Evolutionary conservation across 2,888 invertebrate species (phyloP).

Genomic region (Drosophila rubida): DNA sequence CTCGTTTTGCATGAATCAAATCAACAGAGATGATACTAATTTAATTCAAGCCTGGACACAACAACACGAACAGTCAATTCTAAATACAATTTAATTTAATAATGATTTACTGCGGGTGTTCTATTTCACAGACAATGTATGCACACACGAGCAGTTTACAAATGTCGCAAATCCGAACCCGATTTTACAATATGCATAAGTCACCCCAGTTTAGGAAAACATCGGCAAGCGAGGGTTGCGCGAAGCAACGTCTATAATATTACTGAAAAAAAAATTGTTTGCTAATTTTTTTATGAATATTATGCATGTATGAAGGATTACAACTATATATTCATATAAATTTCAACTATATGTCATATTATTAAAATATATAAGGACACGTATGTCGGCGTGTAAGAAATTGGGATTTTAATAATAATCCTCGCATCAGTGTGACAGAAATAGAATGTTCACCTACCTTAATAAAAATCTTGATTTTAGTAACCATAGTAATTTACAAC

Average conservation of each 20-base stretch:
- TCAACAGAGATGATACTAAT: slow-evolving; percentile 44
- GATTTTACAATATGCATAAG: slow-evolving; percentile 3
- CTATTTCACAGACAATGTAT: slow-evolving; percentile 20
- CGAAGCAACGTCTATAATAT: background rate
- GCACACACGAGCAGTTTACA: slow-evolving; percentile 10
- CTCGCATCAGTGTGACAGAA: too few relatives aligned
- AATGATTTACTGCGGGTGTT: slow-evolving; percentile 74
- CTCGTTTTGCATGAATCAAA: slow-evolving; percentile 49
- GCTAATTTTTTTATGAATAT: too few relatives aligned
- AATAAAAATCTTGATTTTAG: too few relatives aligned
- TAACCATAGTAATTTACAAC: too few relatives aligned
- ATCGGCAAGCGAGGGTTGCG: background rate
- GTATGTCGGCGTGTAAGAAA: too few relatives aligned
- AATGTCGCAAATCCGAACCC: slow-evolving; percentile 5
- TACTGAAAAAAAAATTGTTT: too few relatives aligned
- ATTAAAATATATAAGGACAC: too few relatives aligned
- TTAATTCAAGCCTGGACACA: slow-evolving; percentile 48
- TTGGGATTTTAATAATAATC: too few relatives aligned
- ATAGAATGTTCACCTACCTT: too few relatives aligned
- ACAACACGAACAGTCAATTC: slow-evolving; percentile 53
- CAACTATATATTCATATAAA: too few relatives aligned
- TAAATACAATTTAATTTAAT: slow-evolving; percentile 78
- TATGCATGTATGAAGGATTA: too few relatives aligned
- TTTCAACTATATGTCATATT: too few relatives aligned
- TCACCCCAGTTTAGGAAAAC: background rate